phyloP scores from a whole-genome alignment of 2,113 vertebrate genomes.

The Scolopax mira region DNA sequence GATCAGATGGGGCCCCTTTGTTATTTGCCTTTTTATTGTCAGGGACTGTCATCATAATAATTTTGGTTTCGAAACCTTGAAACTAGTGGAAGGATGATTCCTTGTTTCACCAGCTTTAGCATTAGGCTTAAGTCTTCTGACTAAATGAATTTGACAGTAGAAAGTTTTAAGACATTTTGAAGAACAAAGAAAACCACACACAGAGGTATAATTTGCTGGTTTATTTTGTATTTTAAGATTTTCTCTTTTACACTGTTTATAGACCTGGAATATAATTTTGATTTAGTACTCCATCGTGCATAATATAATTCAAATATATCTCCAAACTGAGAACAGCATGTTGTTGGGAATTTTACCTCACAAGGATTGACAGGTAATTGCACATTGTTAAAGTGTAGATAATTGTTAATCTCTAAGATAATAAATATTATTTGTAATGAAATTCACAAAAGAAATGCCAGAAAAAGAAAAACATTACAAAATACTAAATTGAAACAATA shows the following conservation, averaged over 20 bases:
- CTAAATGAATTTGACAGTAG: neutral
- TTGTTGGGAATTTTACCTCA: neutral
- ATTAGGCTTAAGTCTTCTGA: neutral
- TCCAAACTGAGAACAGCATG: neutral
- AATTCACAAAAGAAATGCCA: neutral
- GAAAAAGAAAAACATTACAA: neutral
- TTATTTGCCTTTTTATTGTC: neutral
- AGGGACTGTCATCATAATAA: neutral
- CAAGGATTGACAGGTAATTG: neutral
- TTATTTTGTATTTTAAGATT: neutral
- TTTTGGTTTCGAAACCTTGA: neutral
- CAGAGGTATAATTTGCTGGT: neutral
- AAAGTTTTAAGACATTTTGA: neutral
- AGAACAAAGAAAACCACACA: neutral
- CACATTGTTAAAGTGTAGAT: neutral
- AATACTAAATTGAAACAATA: neutral
- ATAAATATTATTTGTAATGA: neutral
- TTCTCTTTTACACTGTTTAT: neutral
- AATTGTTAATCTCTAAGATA: neutral
- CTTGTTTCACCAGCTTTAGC: neutral
- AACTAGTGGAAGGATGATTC: neutral
- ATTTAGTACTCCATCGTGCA: neutral
- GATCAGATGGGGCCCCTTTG: neutral
- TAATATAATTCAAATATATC: neutral
- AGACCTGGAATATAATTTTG: neutral